These are phyloP conservation scores for Etheostoma nigrum DNA, from an alignment of 2,797 vertebrate species.

Conservation along the genomic window DNA sequence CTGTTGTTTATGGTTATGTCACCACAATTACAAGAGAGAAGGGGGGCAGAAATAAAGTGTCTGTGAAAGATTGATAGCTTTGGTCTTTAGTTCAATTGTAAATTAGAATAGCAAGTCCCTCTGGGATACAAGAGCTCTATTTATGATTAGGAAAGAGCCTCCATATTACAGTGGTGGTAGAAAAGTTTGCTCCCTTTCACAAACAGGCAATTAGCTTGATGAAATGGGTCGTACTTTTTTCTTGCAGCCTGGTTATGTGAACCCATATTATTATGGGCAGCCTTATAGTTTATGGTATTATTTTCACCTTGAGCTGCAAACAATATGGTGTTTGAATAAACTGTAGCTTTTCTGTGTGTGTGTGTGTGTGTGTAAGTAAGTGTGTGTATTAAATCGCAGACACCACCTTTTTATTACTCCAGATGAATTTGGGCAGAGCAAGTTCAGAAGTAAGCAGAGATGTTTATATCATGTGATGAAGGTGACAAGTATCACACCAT, in stretches of 20 bases:
- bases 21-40: conserved; percentile 94
- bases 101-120: conserved; percentile 98
- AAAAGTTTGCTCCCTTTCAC: conserved; percentile 96
- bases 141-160: conserved; percentile 99
- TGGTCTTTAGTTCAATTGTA: conserved; percentile 98
- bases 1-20: conserved; percentile 91
- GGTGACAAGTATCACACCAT: conserved; percentile 55
- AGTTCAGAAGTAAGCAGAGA: conserved; percentile 61
- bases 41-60: conserved; percentile 80
- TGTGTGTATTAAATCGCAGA: conserved; percentile 54
- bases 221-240: conserved; percentile 92
- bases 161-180: conserved; percentile 94
- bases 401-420: conserved; percentile 41
- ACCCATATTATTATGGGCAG: conserved; percentile 94
- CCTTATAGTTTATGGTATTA: conserved; percentile 93
- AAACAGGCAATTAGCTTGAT: conserved; percentile 99
- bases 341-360: conserved; percentile 63
- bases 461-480: conserved; percentile 55
- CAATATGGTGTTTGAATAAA: conserved; percentile 75
- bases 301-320: conserved; percentile 91
- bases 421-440: conserved; percentile 42
- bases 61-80: conserved; percentile 98
- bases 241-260: conserved; percentile 90
- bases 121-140: conserved; percentile 95
- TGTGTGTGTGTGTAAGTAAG: conserved; percentile 1